These are phyloP conservation scores for Hanleya hanleyi DNA, from an alignment of 2,888 invertebrate genomes.

Conservation along the genomic window DNA sequence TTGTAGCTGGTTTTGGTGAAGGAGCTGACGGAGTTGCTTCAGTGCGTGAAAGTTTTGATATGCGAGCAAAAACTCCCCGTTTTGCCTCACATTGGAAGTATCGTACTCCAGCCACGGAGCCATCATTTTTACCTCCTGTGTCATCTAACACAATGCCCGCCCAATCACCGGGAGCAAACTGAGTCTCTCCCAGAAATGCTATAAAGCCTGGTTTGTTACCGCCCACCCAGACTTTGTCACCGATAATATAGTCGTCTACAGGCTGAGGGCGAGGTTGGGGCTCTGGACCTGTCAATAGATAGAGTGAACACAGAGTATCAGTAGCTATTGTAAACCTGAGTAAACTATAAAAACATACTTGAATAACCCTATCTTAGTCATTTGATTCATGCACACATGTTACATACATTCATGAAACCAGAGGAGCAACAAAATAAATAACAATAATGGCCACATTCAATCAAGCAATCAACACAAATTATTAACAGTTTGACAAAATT, in stretches of 20 bases:
- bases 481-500: too few relatives aligned
- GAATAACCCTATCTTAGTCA: too few relatives aligned
- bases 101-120: conserved; percentile 70
- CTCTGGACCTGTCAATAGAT: conserved; percentile 53
- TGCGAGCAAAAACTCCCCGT: conserved; percentile 73
- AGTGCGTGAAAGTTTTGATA: conserved; percentile 81
- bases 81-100: conserved; percentile 74
- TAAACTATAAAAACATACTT: too few relatives aligned
- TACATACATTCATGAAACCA: too few relatives aligned
- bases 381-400: too few relatives aligned
- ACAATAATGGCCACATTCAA: too few relatives aligned
- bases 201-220: conserved; percentile 72
- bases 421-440: too few relatives aligned
- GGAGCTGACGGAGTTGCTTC: conserved; percentile 43
- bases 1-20: too few relatives aligned
- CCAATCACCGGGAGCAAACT: conserved; percentile 73
- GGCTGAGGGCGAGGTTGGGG: conserved; percentile 36
- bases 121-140: conserved; percentile 73
- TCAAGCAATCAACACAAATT: too few relatives aligned
- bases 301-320: too few relatives aligned
- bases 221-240: conserved; percentile 88
- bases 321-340: too few relatives aligned
- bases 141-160: conserved; percentile 72
- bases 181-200: conserved; percentile 72
- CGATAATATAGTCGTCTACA: conserved; percentile 94